phyloP scores from a whole-genome alignment of 2,113 vertebrate genomes.

The Eolophus roseicapilla region DNA sequence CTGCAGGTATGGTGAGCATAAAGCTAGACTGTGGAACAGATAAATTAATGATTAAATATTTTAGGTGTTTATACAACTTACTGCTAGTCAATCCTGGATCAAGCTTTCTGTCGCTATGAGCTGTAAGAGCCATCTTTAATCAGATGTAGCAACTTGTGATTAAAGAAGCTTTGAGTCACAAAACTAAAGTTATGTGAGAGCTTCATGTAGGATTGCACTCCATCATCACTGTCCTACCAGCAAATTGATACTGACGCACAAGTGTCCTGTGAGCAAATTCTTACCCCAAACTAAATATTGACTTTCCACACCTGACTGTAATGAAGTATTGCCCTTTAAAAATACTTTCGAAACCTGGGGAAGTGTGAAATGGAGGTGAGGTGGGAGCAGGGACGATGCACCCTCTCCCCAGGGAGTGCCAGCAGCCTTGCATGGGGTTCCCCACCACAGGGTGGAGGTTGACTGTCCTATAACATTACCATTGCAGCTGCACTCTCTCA shows the following conservation, averaged over 20 bases:
- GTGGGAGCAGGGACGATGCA: background rate
- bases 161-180: background rate
- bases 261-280: background rate
- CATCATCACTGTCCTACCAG: background rate
- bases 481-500: background rate
- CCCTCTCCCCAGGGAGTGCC: no score
- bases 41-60: background rate
- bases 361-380: background rate
- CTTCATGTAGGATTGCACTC: background rate
- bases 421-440: background rate
- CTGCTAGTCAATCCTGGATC: background rate
- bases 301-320: background rate
- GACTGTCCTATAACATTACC: background rate
- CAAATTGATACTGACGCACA: background rate
- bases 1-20: background rate
- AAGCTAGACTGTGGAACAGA: background rate
- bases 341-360: background rate
- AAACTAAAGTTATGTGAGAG: background rate
- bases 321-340: background rate
- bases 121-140: background rate
- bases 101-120: background rate
- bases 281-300: background rate
- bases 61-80: background rate
- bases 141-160: background rate
- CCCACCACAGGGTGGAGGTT: background rate